A percentile compares a stretch with the other conserved stretches of the same genome.
phyloP scores from a whole-genome alignment of 2,113 vertebrate genomes.

The Pelmatolapia mariae region DNA sequence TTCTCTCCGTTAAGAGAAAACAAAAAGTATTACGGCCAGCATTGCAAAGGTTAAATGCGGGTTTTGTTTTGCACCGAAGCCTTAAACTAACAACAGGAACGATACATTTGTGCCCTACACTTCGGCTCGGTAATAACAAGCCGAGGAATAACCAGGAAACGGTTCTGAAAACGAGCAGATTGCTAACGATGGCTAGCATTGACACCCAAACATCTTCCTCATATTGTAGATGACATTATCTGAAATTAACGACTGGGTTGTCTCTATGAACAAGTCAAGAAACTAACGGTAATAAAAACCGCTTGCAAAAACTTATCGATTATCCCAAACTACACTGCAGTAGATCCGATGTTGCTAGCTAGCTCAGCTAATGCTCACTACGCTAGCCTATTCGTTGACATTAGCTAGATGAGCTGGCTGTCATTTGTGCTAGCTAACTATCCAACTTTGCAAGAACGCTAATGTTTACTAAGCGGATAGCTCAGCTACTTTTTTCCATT shows the following conservation, averaged over 20 bases:
- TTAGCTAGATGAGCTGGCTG: slow-evolving; percentile 40
- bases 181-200: slow-evolving; percentile 26
- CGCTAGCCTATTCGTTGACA: slow-evolving; percentile 45
- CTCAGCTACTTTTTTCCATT: not conserved
- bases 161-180: slow-evolving; percentile 13
- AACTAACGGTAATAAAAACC: not conserved
- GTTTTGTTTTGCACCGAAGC: not conserved
- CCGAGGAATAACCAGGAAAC: slow-evolving; percentile 57
- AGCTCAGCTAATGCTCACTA: slow-evolving; percentile 2
- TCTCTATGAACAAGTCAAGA: not conserved
- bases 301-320: not conserved
- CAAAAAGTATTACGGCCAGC: not conserved
- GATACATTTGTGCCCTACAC: not conserved
- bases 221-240: not conserved
- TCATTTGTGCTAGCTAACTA: slow-evolving; percentile 30
- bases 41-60: not conserved
- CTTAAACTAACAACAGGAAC: not conserved
- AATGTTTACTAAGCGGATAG: not conserved
- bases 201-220: slow-evolving; percentile 24
- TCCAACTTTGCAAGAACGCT: slow-evolving; percentile 3
- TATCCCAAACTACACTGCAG: slow-evolving; percentile 4
- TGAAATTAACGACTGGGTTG: not conserved
- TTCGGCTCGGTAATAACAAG: not conserved
- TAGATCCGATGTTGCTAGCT: slow-evolving; percentile 1
- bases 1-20: not conserved